Conservation (phyloP, 2,888 invertebrate genomes). For the Carterocephalus palaemon region DNA sequence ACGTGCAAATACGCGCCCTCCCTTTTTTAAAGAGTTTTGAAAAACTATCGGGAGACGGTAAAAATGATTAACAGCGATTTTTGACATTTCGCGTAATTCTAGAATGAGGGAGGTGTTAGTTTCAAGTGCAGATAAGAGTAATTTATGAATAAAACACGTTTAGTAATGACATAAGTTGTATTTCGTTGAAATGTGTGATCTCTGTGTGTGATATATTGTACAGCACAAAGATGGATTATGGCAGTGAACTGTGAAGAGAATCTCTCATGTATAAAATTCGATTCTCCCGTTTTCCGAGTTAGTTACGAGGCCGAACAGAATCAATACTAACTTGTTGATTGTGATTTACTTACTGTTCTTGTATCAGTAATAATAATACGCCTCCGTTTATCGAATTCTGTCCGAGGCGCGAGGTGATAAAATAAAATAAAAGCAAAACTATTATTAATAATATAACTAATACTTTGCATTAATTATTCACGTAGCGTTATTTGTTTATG, state of each 20-base stretch:
- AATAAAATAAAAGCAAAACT: no score
- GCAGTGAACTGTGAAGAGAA: conserved; percentile 8
- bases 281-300: no score
- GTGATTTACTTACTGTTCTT: no score
- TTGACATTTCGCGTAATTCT: conserved; percentile 59
- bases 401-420: no score
- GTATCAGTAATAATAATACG: no score
- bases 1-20: conserved; percentile 31
- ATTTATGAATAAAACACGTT: conserved; percentile 35
- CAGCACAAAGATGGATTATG: not conserved
- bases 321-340: no score
- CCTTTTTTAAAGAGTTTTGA: conserved; percentile 39
- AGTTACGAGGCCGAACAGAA: no score
- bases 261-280: no score
- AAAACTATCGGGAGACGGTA: conserved; percentile 39
- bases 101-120: conserved; percentile 30
- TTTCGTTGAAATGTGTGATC: not conserved
- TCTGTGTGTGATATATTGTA: not conserved
- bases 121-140: conserved; percentile 32
- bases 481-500: no score
- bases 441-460: no score
- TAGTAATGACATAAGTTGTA: conserved; percentile 19
- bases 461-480: no score
- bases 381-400: no score
- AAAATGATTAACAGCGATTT: conserved; percentile 61